A percentile compares a stretch with the other conserved stretches of the same genome.
Evolutionary conservation across 2,113 vertebrate species (phyloP).

Genomic region (Ivindomyrus marchei): DNA sequence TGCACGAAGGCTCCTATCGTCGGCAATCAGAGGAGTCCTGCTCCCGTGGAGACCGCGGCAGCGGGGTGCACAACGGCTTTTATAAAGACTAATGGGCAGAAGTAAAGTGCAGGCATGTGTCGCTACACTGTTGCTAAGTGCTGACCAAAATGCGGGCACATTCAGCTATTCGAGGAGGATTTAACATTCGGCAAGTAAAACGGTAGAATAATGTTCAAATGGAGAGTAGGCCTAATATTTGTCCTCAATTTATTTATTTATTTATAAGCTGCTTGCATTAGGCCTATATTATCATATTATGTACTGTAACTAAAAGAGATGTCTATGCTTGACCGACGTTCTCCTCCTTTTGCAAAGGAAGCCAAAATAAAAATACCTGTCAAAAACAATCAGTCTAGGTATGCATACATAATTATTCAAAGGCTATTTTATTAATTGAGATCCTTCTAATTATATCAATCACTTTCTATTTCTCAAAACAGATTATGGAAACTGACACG

Average conservation of each 20-base stretch:
- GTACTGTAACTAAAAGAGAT: neutral
- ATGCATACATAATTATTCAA: neutral
- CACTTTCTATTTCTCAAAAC: neutral
- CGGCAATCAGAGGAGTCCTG: neutral
- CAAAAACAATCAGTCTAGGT: neutral
- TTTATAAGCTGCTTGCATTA: neutral
- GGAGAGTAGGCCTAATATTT: neutral
- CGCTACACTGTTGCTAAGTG: neutral
- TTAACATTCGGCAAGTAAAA: neutral
- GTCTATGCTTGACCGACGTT: neutral
- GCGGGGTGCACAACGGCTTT: neutral
- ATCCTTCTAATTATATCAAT: neutral
- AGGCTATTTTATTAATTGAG: neutral
- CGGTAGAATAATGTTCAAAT: neutral
- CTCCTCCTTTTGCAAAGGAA: neutral
- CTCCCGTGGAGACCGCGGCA: neutral
- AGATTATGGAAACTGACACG: neutral
- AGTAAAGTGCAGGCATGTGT: neutral
- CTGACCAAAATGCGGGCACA: neutral
- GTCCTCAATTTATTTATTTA: neutral
- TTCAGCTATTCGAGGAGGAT: neutral
- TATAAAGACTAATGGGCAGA: neutral
- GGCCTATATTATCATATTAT: neutral
- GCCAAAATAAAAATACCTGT: neutral
- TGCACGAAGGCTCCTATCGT: neutral